Percentiles rank a stretch among this genome's conserved stretches.
These are phyloP conservation scores for Drosophila pruinosa DNA, from an alignment of 1,140 invertebrate species.

Conservation along the genomic window DNA sequence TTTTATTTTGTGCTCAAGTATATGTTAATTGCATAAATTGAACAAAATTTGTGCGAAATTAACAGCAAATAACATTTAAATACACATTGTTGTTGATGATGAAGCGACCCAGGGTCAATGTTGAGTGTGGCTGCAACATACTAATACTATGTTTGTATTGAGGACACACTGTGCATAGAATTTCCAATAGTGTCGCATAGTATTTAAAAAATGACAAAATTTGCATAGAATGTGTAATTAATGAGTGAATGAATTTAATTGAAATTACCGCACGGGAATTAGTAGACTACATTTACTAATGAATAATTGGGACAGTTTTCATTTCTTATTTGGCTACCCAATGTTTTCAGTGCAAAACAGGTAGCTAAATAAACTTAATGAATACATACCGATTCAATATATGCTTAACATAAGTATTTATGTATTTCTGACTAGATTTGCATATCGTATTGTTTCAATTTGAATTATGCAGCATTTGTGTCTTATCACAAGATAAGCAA, in stretches of 20 bases:
- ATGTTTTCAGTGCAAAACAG: slow-evolving; percentile 23
- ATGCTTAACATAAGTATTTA: not conserved
- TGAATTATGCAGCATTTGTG: slow-evolving; percentile 25
- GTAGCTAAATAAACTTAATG: slow-evolving; percentile 12
- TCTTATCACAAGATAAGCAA: slow-evolving; percentile 22
- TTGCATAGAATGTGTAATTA: slow-evolving; percentile 70
- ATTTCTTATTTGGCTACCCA: not conserved
- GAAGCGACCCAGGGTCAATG: not conserved
- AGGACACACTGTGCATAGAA: not conserved
- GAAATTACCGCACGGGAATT: slow-evolving; percentile 58
- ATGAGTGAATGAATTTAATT: slow-evolving; percentile 73
- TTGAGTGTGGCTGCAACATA: too few relatives aligned
- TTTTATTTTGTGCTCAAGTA: too few relatives aligned
- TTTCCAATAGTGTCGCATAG: not conserved
- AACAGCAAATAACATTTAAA: too few relatives aligned
- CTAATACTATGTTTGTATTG: not conserved
- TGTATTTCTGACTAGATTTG: slow-evolving; percentile 9
- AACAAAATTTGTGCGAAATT: too few relatives aligned
- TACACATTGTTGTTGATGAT: too few relatives aligned
- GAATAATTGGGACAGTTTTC: slow-evolving; percentile 38
- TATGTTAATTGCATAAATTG: too few relatives aligned
- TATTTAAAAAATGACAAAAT: slow-evolving; percentile 53
- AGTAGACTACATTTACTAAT: slow-evolving; percentile 57
- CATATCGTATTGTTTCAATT: slow-evolving; percentile 4
- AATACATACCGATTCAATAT: not conserved